Base-by-base conservation (phyloP, 2,797 vertebrate genomes). In the Rhinichthys osculus region DNA sequence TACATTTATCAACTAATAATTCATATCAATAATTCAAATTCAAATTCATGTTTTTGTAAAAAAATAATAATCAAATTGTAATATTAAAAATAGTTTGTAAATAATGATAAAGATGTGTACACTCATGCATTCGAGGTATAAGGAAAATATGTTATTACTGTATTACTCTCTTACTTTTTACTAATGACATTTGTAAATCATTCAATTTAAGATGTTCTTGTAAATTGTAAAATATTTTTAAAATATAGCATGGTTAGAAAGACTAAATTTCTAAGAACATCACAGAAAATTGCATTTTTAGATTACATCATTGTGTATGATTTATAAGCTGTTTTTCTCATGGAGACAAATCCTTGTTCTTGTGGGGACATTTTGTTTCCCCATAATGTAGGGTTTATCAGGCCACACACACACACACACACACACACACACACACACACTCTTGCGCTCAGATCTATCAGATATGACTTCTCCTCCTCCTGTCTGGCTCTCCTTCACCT, bases 391-490 rank as follows among this genome's bases (percentile, higher is more conserved):
- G 44, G 13, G 44, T 44, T 44, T 44, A 44, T 11, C 42, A 44
- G 42, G 42, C 42, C 42, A 44, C 44, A 44, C 44, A 44, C 42
- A 42, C 42, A 42, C 42, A 42, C 9, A 44, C 42, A 44, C 10
- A 44, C 42, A 23, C 13, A 44, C 71, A 74, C 72, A 52, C 72
- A 54, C 47, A 13, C 72, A 74, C 80, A 82, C 77, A 50, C 44
- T 79, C 77, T 69, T 76, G 50, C 30, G 64, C 11, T 17, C 27
- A 78, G 35, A 84, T 84, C 74, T 82, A 85, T 88, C 71, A 87
- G 83, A 86, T 87, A 91, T 90, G 87, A 89, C 83, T 83, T 90
- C 74, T 86, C 80, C 72, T 83, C 42, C 54, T 74, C n/a, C 64
- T 50, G 30, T 81, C 78, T 82, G 33, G 40, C 82, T 62, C 35